phyloP scores from a whole-genome alignment of 2,113 vertebrate species.

The Bolborhynchus lineola region DNA sequence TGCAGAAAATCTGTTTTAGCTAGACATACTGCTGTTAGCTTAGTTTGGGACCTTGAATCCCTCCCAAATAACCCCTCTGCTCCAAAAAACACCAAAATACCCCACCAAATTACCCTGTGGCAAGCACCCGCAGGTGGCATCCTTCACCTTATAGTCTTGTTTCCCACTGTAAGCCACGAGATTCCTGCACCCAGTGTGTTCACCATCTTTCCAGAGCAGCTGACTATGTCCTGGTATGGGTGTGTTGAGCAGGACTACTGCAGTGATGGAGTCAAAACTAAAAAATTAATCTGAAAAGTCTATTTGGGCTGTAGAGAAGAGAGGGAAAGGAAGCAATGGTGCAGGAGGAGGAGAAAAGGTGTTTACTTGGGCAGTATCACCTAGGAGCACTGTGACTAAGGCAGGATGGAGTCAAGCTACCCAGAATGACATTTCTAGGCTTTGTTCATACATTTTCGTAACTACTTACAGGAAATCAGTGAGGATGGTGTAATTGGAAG shows the following conservation, averaged over 20 bases:
- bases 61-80: accelerated
- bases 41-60: background rate
- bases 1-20: background rate
- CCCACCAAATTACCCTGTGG: background rate
- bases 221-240: background rate
- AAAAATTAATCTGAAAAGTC: background rate
- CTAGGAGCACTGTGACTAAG: background rate
- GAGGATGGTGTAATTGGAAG: background rate
- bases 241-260: background rate
- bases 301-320: background rate
- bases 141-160: background rate
- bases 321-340: background rate
- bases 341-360: background rate
- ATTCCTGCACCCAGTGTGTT: background rate
- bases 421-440: background rate
- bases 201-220: background rate
- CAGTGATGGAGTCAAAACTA: background rate
- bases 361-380: background rate
- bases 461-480: background rate
- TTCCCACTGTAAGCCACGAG: background rate
- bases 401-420: background rate
- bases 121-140: background rate
- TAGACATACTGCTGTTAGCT: background rate
- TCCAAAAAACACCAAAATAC: background rate
- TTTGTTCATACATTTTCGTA: background rate